A percentile compares a stretch with the other conserved stretches of the same genome.
phyloP scores from a whole-genome alignment of 2,113 vertebrate genomes.

The Silurus meridionalis region DNA sequence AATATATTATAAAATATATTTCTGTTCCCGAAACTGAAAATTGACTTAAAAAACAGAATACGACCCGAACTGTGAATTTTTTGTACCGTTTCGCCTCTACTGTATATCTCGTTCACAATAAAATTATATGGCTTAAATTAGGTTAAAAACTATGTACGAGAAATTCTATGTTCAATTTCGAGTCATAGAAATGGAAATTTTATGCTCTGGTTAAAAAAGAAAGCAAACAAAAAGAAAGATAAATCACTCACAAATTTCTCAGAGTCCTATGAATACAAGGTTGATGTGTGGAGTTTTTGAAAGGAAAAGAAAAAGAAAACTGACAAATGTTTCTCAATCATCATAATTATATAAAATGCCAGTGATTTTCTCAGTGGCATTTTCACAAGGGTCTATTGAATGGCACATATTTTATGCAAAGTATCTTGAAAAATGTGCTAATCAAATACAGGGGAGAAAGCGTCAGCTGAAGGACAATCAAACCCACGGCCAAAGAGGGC shows the following conservation, averaged over 20 bases:
- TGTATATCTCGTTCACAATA: no score
- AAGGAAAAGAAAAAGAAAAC: neutral
- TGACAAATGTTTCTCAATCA: neutral
- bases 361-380: neutral
- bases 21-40: no score
- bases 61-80: no score
- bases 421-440: neutral
- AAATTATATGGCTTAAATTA: no score
- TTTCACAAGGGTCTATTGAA: neutral
- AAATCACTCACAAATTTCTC: neutral
- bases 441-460: conserved; percentile 21
- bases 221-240: no score
- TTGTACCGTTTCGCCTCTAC: no score
- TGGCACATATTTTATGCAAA: neutral
- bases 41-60: no score
- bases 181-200: no score
- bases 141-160: no score
- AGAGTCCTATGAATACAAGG: neutral
- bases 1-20: no score
- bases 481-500: conserved; percentile 50
- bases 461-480: conserved; percentile 42
- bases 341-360: neutral
- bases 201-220: no score
- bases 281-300: neutral
- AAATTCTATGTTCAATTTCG: no score